These are phyloP conservation scores for Danaus chrysippus DNA, from an alignment of 2,888 invertebrate species.

Conservation along the genomic window DNA sequence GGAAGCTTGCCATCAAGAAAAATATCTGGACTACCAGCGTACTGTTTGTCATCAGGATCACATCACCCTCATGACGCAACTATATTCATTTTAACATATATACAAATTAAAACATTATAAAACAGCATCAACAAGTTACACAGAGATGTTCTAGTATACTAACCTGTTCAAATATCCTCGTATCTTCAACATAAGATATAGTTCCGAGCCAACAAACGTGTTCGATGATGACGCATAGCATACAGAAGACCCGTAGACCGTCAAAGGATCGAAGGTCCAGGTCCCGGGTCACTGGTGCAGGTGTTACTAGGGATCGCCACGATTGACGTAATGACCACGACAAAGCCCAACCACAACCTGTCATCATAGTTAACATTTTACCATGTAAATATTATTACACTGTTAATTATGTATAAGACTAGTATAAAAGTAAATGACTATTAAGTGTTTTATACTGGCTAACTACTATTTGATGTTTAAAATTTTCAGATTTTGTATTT, in stretches of 20 bases:
- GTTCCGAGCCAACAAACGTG: conserved; percentile 70
- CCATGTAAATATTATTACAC: not conserved
- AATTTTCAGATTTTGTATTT: too few relatives aligned
- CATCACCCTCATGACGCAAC: conserved; percentile 56
- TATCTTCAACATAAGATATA: conserved; percentile 55
- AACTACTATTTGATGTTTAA: too few relatives aligned
- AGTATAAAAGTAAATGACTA: too few relatives aligned
- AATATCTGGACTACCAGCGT: conserved; percentile 72
- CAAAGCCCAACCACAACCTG: conserved; percentile 49
- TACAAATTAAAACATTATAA: not conserved
- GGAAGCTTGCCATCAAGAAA: conserved; percentile 70
- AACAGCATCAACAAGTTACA: not conserved
- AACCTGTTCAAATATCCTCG: conserved; percentile 57
- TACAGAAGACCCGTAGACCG: conserved; percentile 65
- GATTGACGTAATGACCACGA: conserved; percentile 58
- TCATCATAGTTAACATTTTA: not conserved
- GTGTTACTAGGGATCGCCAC: conserved; percentile 40
- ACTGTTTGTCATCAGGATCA: conserved; percentile 64
- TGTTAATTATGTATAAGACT: too few relatives aligned
- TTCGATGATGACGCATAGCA: conserved; percentile 68
- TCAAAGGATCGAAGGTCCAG: conserved; percentile 59
- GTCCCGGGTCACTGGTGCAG: conserved; percentile 34
- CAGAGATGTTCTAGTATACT: not conserved
- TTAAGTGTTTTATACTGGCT: too few relatives aligned
- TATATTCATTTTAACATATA: conserved; percentile 28